A percentile compares a stretch with the other conserved stretches of the same genome.
These are phyloP conservation scores for Phoeniculus purpureus DNA, from an alignment of 2,797 vertebrate genomes.

Conservation along the genomic window DNA sequence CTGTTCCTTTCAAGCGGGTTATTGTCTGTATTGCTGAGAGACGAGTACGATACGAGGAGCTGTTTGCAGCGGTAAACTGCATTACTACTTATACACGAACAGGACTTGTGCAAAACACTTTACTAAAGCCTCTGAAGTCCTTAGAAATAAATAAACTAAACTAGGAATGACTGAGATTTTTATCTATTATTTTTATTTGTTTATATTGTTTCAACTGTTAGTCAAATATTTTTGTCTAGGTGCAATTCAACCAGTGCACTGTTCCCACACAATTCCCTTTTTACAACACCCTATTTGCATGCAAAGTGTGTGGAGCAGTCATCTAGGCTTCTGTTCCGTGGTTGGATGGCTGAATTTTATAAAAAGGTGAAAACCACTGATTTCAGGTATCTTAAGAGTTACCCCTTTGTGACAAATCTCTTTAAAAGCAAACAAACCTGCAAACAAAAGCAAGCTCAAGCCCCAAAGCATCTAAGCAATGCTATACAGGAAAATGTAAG, in stretches of 20 bases:
- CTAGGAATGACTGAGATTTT: too few relatives aligned
- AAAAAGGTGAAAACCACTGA: background rate
- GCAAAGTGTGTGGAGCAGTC: background rate
- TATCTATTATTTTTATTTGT: background rate
- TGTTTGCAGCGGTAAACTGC: background rate
- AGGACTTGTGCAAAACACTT: background rate
- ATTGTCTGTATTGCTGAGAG: background rate
- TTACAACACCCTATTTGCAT: background rate
- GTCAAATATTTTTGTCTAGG: background rate
- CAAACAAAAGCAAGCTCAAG: background rate
- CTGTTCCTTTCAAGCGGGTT: background rate
- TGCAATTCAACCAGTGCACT: background rate
- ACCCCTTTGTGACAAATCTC: background rate
- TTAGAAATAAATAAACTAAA: too few relatives aligned
- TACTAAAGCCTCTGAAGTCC: background rate
- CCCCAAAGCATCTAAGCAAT: background rate
- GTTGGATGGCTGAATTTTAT: background rate
- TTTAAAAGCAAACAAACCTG: background rate
- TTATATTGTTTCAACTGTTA: background rate
- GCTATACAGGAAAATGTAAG: background rate
- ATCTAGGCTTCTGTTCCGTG: background rate
- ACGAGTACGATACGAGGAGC: background rate
- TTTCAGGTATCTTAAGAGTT: background rate
- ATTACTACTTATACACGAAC: background rate
- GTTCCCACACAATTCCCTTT: background rate